Evolutionary conservation across 2,888 invertebrate species (phyloP), one percentile per base, ranked within the genome.

Genomic region (Corbicula japonica): DNA sequence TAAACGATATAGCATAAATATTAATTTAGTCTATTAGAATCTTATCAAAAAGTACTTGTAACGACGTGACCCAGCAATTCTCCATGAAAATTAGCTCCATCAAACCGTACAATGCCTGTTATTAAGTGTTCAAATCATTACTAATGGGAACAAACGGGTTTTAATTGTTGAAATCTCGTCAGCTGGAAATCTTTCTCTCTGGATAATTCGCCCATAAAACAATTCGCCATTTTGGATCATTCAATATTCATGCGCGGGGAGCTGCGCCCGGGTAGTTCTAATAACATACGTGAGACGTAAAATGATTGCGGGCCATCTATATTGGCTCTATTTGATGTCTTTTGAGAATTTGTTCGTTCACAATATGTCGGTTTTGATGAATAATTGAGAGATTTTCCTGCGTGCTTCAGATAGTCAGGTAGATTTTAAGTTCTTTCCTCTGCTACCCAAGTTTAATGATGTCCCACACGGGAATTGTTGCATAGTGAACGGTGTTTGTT

Each of bases 221-320:
- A 73, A 72, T 34, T 66, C 76, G 75, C 82, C 82, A 82, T 82
- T 82, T 82, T 76, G 66, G n/a, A 38, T 78, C 73, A 82, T 82
- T 65, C 76, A 82, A 82, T 72, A 82, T 82, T 82, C 82, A 82
- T 82, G 76, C 82, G 82, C 82, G 44, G 68, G 50, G 82, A 70
- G 78, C 73, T 76, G 73, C 78, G 78, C 41, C 73, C 54, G 76
- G 61, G 78, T 76, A 78, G 78, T 78, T n/a, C 82, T 75, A 76
- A 78, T 78, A 76, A 78, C 78, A 70, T 73, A 60, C 63, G 56
- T 35, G 82, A 76, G 78, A 73, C 78, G 73, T 32, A 44, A 76
- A 69, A 78, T 78, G 52, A 62, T 78, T 78, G 68, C 73, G 70
- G 73, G 73, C 46, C 60, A 63, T 76, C 75, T 60, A 78, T 73